A percentile compares a stretch with the other conserved stretches of the same genome.
These are phyloP conservation scores for Bombus confusus DNA, from an alignment of 1,140 invertebrate species.

Conservation along the genomic window DNA sequence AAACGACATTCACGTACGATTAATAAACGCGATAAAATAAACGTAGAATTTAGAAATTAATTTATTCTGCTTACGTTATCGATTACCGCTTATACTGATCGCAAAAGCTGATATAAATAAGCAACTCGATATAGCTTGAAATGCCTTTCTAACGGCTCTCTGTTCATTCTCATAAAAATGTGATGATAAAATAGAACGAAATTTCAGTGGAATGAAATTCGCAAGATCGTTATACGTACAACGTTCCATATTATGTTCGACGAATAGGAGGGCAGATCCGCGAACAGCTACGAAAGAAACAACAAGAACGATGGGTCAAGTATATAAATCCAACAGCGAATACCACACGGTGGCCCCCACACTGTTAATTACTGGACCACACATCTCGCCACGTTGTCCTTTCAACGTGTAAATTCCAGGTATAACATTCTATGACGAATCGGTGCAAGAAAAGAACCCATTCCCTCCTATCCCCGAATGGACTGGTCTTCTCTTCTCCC, in stretches of 20 bases:
- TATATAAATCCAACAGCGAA: conserved; percentile 53
- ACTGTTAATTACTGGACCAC: conserved; percentile 73
- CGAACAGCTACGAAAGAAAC: conserved; percentile 14
- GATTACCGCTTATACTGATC: no score
- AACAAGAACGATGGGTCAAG: conserved; percentile 27
- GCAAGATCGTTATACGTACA: background rate
- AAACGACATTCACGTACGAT: no score
- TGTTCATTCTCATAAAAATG: background rate
- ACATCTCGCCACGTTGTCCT: conserved; percentile 73
- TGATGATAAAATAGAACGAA: background rate
- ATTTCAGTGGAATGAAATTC: background rate
- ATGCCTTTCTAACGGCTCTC: background rate
- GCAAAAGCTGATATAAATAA: no score
- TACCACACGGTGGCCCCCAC: conserved; percentile 36
- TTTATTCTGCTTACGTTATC: no score
- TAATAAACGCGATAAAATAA: no score
- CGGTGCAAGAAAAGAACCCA: conserved; percentile 68
- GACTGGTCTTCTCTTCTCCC: conserved; percentile 31
- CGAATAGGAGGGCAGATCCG: background rate
- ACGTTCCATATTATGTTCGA: background rate
- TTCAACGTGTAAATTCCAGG: conserved; percentile 77
- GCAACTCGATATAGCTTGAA: background rate
- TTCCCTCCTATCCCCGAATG: conserved; percentile 69
- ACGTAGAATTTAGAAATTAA: no score
- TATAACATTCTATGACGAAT: conserved; percentile 82